Base-by-base conservation (phyloP, 92 coral and sea anemone species). In the Porites cylindrica region DNA sequence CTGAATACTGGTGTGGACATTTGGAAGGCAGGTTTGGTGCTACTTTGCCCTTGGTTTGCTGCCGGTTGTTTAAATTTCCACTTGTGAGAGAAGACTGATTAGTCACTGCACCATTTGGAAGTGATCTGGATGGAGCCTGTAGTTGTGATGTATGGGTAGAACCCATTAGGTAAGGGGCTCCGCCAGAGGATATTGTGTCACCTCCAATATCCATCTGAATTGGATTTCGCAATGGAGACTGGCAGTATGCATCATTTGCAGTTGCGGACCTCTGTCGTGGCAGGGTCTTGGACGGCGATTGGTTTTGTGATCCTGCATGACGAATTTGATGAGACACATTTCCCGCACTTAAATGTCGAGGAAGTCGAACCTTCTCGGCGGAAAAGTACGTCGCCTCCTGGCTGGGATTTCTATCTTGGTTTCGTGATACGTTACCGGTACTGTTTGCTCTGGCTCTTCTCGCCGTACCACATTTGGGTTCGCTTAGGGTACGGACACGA, bases 261-360 rank as follows among this genome's bases (percentile, higher is more conserved):
- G 87, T 73, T 7, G 71, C 8, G 13, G 87, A 13, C 51, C 74
- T 17, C 18, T 73, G 80, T 8, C 74, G 72, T 7, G 87, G 81
- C 7, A 83, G 72, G 7, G 87, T 83, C 66, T 29, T 74, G 14
- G 87, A 80, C 1, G 87, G 70, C 23, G 87, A 74, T 72, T 74
- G 69, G 61, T 21, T 51, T 47, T 62, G 87, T 10, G 66, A 75
- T 11, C 23, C 32, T 8, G 24, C 86, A 1, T 73, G 87, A 8
- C 87, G 81, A 24, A 74, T 63, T 38, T 60, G 86, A 70, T 70
- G 66, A 10, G 92, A 90, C 5, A 92, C 92, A 29, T 92, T 92
- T 63, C 95, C 95, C 6, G 92, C 90, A n/a, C 95, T 92, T 9
- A 91, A 92, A 64, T 92, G 95, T 18, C 95, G 74, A 8, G 92